Conservation (phyloP, 2,888 invertebrate species). For the Thumatha senex region DNA sequence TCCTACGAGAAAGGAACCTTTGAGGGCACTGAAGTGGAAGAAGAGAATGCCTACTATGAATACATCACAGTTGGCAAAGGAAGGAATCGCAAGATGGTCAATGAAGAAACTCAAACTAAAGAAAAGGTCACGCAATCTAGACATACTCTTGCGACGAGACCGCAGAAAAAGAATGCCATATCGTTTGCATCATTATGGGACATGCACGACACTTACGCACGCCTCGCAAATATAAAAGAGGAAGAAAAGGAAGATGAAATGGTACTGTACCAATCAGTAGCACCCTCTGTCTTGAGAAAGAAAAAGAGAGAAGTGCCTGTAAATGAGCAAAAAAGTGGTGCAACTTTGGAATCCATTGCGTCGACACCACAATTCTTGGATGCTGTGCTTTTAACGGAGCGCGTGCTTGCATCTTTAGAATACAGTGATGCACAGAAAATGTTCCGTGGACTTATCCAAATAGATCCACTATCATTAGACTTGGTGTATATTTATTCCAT, state of each 20-base stretch:
- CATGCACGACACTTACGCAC: constrained; percentile 88
- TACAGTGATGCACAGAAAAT: constrained; percentile 87
- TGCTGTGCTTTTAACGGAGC: constrained; percentile 86
- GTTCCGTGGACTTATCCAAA: constrained; percentile 85
- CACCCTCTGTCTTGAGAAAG: constrained; percentile 56
- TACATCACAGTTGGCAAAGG: constrained; percentile 87
- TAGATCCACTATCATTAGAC: constrained; percentile 85
- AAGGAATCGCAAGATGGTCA: constrained; percentile 85
- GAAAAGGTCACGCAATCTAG: constrained; percentile 85
- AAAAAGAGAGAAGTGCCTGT: constrained; percentile 39
- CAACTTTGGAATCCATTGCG: constrained; percentile 58
- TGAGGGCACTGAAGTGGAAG: constrained; percentile 82
- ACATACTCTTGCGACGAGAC: constrained; percentile 83
- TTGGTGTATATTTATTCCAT: constrained; percentile 87
- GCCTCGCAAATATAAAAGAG: constrained; percentile 52
- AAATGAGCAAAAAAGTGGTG: constrained; percentile 34
- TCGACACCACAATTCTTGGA: constrained; percentile 78
- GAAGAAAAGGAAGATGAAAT: constrained; percentile 69
- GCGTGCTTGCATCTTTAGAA: constrained; percentile 88
- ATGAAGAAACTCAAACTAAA: constrained; percentile 88
- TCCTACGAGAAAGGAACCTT: constrained; percentile 84
- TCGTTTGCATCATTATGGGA: constrained; percentile 90
- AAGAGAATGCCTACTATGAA: constrained; percentile 86
- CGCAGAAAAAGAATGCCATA: constrained; percentile 80
- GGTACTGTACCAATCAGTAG: constrained; percentile 72